Base-by-base conservation (phyloP, 2,888 invertebrate genomes). In the Apotomis turbidana region DNA sequence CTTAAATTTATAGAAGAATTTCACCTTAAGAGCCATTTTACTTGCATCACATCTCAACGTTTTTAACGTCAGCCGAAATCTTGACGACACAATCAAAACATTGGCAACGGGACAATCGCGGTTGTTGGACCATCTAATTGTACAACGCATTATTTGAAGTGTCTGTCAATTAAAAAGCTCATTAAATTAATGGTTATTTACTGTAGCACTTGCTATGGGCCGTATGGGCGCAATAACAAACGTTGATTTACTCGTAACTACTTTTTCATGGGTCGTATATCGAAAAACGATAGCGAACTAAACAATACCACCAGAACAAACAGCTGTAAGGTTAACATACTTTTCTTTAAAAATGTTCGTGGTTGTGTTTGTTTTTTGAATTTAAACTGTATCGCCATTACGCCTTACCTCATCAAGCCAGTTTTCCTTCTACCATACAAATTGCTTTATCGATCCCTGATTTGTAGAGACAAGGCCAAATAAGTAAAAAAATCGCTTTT, bases 71-170 rank as follows among this genome's bases (percentile, higher is more conserved):
- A 54, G 38, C 13, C 12, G 66, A 12, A 58, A 59, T 71, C 66
- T 70, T 55, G 69, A 72, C 68, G 68, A 71, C 57, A 63, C 58
- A 70, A 71, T 74, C 72, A 73, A 73, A 76, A 74, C 73, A 74
- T 76, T 76, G 76, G 76, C 75, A 76, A 63, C 54, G 58, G 5
- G 36, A 73, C 75, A 76, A 71, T 69, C 70, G 55, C 27, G 6
- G 54, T 71, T 70, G 69, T 71, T 74, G 57, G 54, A 52, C 52
- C 74, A 69, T 68, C 63, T 76, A 70, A 74, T 68, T 62, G 62
- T 55, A 63, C 6, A 52, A 70, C 55, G 73, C 72, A 63, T 74
- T 72, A 67, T 67, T 76, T 70, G 59, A 38, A 67, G 46, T 72
- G 70, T 63, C 55, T 69, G 70, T 63, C 74, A 74, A 76, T 76